Percentiles rank a stretch among this genome's conserved stretches.
Conservation (phyloP, 2,797 vertebrate genomes). For the Alauda arvensis region DNA sequence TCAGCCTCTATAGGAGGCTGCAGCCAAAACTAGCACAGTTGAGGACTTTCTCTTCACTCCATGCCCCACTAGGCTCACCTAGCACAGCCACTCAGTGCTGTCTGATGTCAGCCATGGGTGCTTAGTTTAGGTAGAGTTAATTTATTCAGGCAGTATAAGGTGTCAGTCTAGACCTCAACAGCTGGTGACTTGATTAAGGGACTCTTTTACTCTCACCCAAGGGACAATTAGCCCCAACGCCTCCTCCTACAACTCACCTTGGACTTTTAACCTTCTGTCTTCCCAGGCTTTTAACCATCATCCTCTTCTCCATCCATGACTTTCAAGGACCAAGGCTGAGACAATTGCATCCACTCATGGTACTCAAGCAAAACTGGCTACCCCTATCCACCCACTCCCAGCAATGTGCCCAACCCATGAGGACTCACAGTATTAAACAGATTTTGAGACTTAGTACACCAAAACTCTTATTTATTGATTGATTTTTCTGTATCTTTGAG, state of each 20-base stretch:
- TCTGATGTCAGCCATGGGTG: neutral
- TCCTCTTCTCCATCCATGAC: neutral
- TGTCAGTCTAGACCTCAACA: neutral
- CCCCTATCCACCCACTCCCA: neutral
- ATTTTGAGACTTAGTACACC: neutral
- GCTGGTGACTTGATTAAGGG: accelerated
- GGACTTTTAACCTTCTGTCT: neutral
- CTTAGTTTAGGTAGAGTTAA: neutral
- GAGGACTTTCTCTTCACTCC: neutral
- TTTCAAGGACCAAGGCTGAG: neutral
- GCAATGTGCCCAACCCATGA: neutral
- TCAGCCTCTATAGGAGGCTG: accelerated
- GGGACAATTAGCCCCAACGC: neutral
- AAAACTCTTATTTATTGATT: slow-evolving; percentile 52
- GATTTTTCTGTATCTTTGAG: slow-evolving; percentile 7
- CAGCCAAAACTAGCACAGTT: neutral
- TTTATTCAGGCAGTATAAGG: neutral
- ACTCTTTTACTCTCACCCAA: neutral
- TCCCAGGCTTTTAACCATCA: neutral
- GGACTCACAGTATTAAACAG: neutral
- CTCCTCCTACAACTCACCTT: neutral
- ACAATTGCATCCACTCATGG: neutral
- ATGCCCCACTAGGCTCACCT: neutral
- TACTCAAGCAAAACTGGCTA: neutral
- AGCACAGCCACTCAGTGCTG: neutral